Base-by-base conservation (phyloP, 2,797 vertebrate species). In the Hemibagrus guttatus region DNA sequence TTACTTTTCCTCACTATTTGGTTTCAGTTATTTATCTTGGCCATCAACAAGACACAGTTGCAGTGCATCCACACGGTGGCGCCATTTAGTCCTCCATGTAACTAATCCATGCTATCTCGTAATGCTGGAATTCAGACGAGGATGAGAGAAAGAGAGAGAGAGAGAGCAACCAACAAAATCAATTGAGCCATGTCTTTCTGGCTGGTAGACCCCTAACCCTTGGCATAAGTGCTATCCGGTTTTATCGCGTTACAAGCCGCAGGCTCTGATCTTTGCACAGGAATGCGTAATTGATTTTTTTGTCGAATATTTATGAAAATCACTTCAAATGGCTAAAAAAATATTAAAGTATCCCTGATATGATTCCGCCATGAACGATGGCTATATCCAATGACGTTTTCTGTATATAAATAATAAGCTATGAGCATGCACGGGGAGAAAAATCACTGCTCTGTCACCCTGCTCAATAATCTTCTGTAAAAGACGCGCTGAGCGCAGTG, bases 391-490 rank as follows among this genome's bases (percentile, higher is more conserved):
- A 59, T n/a, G 26, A 39, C 9, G 0, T 42, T 52, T 11, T 31
- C 17, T 54, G 26, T 19, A 2, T 63, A 2, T 49, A 63, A 64
- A n/a, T 26, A 46, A 61, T 0, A 72, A 59, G 23, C 21, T 46
- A 59, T 19, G 19, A 46, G 59, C 63, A 75, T 31, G 21, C 39
- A 74, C 2, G 1, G 12, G 0, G 54, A 69, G 42, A 28, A n/a
- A 74, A 84, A 89, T 87, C 84, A 46, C 59, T 54, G 69, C 71
- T 83, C 59, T 66, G 82, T 86, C 75, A 66, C 76, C 26, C 72
- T 63, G 39, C 23, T 66, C 68, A 26, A 46, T 68, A 85, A 59
- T 58, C 87, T 61, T 59, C 59, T 63, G 63, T 71, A 31, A 85
- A 39, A 79, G 74, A 23, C 79, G 21, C 76, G 61, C 49, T 13